Evolutionary conservation across 2,113 vertebrate genomes (phyloP).

Genomic region (Stegastes partitus): DNA sequence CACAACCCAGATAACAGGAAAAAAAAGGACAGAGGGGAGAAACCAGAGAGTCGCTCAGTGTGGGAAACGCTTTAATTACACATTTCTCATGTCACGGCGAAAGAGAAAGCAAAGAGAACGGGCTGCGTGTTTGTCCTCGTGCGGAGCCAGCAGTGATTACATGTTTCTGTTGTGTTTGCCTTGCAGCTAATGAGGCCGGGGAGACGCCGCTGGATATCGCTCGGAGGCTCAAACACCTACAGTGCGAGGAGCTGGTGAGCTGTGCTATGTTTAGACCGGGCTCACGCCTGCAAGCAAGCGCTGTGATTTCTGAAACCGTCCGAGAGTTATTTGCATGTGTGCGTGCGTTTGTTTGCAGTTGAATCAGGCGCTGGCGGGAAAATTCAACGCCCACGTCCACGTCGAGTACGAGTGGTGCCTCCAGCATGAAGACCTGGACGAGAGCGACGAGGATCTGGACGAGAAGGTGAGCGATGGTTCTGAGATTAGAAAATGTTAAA

Average conservation of each 20-base stretch:
- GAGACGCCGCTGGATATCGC: constrained; percentile 97
- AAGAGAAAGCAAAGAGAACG: constrained; percentile 33
- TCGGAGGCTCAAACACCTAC: constrained; percentile 92
- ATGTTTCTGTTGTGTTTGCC: constrained; percentile 53
- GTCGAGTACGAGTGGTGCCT: constrained; percentile 99
- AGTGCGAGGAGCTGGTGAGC: constrained; percentile 97
- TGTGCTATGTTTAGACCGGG: neutral
- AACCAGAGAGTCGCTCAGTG: constrained; percentile 40
- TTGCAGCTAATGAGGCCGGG: constrained; percentile 93
- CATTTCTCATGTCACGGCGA: constrained; percentile 50
- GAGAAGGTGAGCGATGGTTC: constrained; percentile 87
- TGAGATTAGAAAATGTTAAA: neutral
- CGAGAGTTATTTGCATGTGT: constrained; percentile 1
- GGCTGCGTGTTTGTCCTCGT: constrained; percentile 57
- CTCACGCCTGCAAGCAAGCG: neutral
- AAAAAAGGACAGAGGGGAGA: constrained; percentile 4
- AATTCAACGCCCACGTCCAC: constrained; percentile 96
- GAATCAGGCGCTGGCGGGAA: constrained; percentile 93
- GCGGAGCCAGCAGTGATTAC: constrained; percentile 50
- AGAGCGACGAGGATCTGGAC: constrained; percentile 97
- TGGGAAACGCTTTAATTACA: constrained; percentile 74
- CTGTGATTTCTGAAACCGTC: neutral
- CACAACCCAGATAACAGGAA: constrained; percentile 59
- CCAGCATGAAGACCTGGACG: constrained; percentile 95
- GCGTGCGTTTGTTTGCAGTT: constrained; percentile 82